Conservation (phyloP, 2,113 vertebrate species). For the Plectropomus leopardus region DNA sequence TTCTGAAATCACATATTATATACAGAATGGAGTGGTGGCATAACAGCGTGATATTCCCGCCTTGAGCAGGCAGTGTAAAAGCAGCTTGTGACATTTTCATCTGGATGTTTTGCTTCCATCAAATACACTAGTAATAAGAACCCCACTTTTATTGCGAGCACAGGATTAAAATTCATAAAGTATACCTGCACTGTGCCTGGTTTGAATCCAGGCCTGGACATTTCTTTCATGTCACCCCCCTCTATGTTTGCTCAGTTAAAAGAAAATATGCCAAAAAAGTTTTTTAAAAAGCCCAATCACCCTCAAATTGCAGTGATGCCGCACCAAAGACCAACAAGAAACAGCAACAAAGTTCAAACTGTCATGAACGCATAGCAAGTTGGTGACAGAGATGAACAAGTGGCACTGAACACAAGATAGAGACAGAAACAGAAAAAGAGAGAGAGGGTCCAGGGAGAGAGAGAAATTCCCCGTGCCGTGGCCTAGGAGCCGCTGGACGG, state of each 20-base stretch:
- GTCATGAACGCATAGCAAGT: not conserved
- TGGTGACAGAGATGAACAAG: constrained; percentile 34
- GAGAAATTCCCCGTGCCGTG: constrained; percentile 69
- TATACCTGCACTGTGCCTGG: not conserved
- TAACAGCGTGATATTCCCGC: no score
- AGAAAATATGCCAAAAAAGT: not conserved
- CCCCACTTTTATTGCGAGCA: not conserved
- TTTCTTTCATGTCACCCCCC: not conserved
- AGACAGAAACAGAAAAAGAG: constrained; percentile 44
- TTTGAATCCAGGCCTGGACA: not conserved
- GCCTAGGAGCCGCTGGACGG: constrained; percentile 69
- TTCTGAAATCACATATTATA: no score
- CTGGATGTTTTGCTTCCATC: not conserved
- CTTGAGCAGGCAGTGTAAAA: no score
- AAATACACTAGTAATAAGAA: no score
- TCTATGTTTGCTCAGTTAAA: not conserved
- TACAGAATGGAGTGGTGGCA: no score
- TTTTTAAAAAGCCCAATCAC: not conserved
- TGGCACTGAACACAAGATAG: constrained; percentile 6
- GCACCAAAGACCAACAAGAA: not conserved
- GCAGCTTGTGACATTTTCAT: not conserved
- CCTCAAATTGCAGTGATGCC: not conserved
- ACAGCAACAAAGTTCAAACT: not conserved
- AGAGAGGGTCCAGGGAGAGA: constrained; percentile 61
- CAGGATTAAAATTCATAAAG: not conserved